Conservation (phyloP, 1,140 invertebrate genomes). For the Orchesella cincta region DNA sequence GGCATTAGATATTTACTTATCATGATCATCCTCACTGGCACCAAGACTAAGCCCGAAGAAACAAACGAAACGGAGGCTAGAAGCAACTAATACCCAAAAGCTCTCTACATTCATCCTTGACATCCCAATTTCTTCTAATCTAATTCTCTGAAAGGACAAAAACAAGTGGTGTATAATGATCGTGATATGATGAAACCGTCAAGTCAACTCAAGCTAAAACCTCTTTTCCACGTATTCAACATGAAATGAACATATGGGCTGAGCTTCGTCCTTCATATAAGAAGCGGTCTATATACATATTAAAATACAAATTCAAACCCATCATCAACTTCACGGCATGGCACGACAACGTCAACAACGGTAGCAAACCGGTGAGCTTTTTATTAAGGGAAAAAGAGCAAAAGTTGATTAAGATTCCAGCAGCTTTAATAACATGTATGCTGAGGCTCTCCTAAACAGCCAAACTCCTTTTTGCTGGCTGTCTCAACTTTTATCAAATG, state of each 20-base stretch:
- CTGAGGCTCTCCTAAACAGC: not conserved
- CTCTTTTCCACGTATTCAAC: too few relatives aligned
- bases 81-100: conserved; percentile 10
- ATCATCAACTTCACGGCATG: not conserved
- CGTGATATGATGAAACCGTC: conserved; percentile 1
- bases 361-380: not conserved
- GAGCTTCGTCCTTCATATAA: too few relatives aligned
- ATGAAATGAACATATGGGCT: too few relatives aligned
- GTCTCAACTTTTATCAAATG: too few relatives aligned
- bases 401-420: conserved; percentile 15
- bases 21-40: conserved; percentile 18
- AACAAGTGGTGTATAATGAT: not conserved
- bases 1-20: not conserved
- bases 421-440: not conserved
- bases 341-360: not conserved
- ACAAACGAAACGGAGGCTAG: too few relatives aligned
- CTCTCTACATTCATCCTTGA: conserved; percentile 18
- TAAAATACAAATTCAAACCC: too few relatives aligned
- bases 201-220: too few relatives aligned
- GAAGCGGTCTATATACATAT: too few relatives aligned
- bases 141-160: conserved; percentile 3
- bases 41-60: not conserved
- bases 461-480: not conserved
- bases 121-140: conserved; percentile 16
- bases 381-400: not conserved